Evolutionary conservation across 2,113 vertebrate genomes (phyloP), one percentile per base, ranked within the genome.

Genomic region (Albula goreensis): DNA sequence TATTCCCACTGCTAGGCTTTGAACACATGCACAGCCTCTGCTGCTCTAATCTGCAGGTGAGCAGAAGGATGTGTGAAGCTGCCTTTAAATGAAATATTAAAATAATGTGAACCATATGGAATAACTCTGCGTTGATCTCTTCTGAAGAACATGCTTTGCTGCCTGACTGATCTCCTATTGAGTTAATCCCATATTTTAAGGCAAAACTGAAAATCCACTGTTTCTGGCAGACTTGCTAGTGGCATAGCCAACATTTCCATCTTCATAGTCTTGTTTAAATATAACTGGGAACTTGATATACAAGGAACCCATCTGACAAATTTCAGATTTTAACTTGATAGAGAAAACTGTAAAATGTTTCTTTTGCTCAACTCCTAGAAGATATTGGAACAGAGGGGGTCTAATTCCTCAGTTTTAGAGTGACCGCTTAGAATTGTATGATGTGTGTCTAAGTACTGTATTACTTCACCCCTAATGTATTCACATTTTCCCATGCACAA

Each of bases 31-130:
- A 13, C 31, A 19, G 52, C 53, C n/a, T 49, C 31, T 50, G 25
- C 48, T 17, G 3, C 53, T 85, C 41, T 85, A 49, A 70, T 66
- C 85, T 66, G 17, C 78, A 60, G 52, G 6, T 22, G 53, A 6
- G 78, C 78, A 3, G 78, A 4, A 49, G 49, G 31, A 51, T 17
- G 2, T n/a, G 7, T 48, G 78, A 17, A 25, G 50, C 31, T 52
- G 78, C 53, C 12, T 63, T 85, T 50, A 51, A 78, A 80, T 31
- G 56, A n/a, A 50, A 85, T 70, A 60, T 31, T 60, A 48, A 60
- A 70, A 78, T 17, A 79, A 41, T 17, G 15, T 49, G 41, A 5
- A 11, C 31, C 50, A 31, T 15, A 17, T 79, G 78, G 7, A 50
- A 4, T 51, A 53, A 50, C n/a, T 60, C 78, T 63, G 53, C 84